Evolutionary conservation across 2,888 invertebrate species (phyloP).

Genomic region (Lasioglossum lativentre): DNA sequence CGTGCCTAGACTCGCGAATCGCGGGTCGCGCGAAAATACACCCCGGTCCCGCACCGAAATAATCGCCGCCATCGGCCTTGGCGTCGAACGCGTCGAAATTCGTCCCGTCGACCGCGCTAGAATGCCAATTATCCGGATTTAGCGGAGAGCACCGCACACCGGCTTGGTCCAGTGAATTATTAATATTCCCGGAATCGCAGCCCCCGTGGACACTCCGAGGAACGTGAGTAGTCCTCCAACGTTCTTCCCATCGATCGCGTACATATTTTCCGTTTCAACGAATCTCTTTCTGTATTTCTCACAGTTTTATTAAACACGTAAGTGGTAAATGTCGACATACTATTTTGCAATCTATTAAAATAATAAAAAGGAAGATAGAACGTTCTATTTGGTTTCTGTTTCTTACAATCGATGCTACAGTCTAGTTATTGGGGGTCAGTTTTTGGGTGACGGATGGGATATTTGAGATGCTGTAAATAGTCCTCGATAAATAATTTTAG

Average conservation of each 20-base stretch:
- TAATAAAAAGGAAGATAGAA: not conserved
- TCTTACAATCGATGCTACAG: not conserved
- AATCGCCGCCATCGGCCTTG: slow-evolving; percentile 18
- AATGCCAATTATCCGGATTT: slow-evolving; percentile 15
- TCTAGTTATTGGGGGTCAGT: not conserved
- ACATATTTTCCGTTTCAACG: not conserved
- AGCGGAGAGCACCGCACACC: not conserved
- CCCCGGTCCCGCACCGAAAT: slow-evolving; percentile 10
- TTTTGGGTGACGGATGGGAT: slow-evolving; percentile 2
- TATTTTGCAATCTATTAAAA: not conserved
- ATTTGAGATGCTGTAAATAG: not conserved
- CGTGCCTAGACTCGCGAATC: slow-evolving; percentile 63
- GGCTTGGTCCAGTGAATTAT: slow-evolving; percentile 13
- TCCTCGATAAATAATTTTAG: not conserved
- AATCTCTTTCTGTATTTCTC: not conserved
- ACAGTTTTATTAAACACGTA: not conserved
- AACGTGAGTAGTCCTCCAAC: not conserved
- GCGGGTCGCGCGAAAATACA: slow-evolving; percentile 36
- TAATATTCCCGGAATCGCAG: slow-evolving; percentile 3
- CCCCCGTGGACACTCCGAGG: too few relatives aligned
- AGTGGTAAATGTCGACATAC: not conserved
- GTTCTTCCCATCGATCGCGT: not conserved
- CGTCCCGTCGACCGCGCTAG: not conserved
- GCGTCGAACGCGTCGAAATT: slow-evolving; percentile 21
- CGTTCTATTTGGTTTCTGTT: not conserved